Percentiles rank a stretch among this genome's conserved stretches.
These are phyloP conservation scores for Caenorhabditis plicata DNA, from an alignment of 2,888 invertebrate species.

Conservation along the genomic window DNA sequence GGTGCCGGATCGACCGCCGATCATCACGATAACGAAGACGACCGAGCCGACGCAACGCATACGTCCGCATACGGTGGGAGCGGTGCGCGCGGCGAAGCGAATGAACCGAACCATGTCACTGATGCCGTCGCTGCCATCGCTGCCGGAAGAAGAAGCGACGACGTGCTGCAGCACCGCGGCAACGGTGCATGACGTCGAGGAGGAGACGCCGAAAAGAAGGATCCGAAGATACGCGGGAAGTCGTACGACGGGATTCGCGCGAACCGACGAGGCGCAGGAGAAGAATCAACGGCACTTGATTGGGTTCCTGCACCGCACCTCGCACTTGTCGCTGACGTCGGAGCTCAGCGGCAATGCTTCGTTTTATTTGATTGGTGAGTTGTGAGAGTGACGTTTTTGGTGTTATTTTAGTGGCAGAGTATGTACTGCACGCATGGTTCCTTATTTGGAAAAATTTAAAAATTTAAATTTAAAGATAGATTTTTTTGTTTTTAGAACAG, in stretches of 20 bases:
- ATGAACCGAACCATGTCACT: slow-evolving; percentile 46
- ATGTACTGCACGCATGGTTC: too few relatives aligned
- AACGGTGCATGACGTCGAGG: slow-evolving; percentile 14
- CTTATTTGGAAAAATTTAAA: slow-evolving; percentile 1
- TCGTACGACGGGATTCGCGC: slow-evolving; percentile 42
- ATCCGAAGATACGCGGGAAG: slow-evolving; percentile 35
- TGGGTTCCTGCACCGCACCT: slow-evolving; percentile 57
- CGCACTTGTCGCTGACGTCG: slow-evolving; percentile 56
- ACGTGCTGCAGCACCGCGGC: slow-evolving; percentile 10
- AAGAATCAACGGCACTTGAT: slow-evolving; percentile 53
- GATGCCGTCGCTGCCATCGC: slow-evolving; percentile 34
- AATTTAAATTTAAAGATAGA: too few relatives aligned
- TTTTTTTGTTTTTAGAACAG: not conserved
- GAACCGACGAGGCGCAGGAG: too few relatives aligned
- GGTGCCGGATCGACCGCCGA: slow-evolving; percentile 18
- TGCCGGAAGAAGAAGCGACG: slow-evolving; percentile 39
- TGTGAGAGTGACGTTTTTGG: too few relatives aligned
- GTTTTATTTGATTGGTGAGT: slow-evolving; percentile 58
- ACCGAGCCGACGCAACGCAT: too few relatives aligned
- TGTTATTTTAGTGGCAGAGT: not conserved
- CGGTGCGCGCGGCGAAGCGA: too few relatives aligned
- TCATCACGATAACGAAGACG: slow-evolving; percentile 17
- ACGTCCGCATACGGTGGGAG: too few relatives aligned
- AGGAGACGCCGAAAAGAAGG: slow-evolving; percentile 4
- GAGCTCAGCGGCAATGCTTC: slow-evolving; percentile 57